phyloP scores from a whole-genome alignment of 2,797 vertebrate species.

The Margarornis squamiger region DNA sequence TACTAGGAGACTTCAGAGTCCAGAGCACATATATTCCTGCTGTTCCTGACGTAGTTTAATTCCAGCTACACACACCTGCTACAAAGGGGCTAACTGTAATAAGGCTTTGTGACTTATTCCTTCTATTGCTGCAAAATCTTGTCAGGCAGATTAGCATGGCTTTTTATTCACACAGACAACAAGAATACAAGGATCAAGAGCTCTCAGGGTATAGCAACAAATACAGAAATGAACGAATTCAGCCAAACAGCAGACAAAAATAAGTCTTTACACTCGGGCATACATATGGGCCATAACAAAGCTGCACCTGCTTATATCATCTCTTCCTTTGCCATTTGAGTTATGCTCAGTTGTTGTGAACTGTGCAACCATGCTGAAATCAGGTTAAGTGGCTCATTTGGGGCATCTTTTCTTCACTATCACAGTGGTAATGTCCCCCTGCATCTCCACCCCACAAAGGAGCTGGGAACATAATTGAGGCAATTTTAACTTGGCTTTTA shows the following conservation, averaged over 20 bases:
- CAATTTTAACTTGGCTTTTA: not conserved
- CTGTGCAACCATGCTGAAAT: not conserved
- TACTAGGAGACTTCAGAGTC: not conserved
- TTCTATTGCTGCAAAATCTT: not conserved
- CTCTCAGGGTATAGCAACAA: not conserved
- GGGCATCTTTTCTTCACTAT: not conserved
- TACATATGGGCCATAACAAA: not conserved
- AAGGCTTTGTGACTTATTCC: not conserved
- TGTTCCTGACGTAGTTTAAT: not conserved
- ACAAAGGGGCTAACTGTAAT: not conserved
- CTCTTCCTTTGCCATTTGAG: not conserved
- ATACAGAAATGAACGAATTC: not conserved
- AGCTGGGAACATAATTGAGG: not conserved
- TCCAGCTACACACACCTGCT: not conserved
- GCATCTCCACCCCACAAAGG: not conserved
- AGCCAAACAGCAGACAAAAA: not conserved
- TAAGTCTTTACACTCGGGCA: not conserved
- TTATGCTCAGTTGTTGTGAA: not conserved
- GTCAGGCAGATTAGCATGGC: not conserved
- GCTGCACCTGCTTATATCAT: not conserved
- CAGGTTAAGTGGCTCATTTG: not conserved
- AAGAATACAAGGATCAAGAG: constrained; percentile 17
- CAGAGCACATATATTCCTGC: not conserved
- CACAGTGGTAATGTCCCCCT: not conserved
- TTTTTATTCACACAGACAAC: constrained; percentile 11